These are phyloP conservation scores for Scophthalmus maximus DNA, from an alignment of 2,113 vertebrate genomes.

Conservation along the genomic window DNA sequence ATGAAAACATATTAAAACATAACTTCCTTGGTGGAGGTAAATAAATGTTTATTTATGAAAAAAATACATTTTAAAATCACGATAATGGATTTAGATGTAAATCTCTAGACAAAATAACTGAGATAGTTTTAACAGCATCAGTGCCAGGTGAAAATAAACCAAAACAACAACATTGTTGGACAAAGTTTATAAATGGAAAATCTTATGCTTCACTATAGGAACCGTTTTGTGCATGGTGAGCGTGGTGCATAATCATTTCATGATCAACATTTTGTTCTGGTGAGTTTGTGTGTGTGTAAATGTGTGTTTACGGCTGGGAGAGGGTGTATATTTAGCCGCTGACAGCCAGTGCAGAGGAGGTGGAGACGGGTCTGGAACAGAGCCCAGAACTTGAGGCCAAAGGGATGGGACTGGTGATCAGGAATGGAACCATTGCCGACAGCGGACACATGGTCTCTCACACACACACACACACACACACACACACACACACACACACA, in stretches of 20 bases:
- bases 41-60: background rate
- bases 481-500: slow-evolving; percentile 12
- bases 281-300: background rate
- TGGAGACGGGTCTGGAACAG: slow-evolving; percentile 71
- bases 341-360: slow-evolving; percentile 78
- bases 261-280: slow-evolving; percentile 23
- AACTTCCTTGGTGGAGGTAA: background rate
- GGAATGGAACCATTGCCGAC: slow-evolving; percentile 48
- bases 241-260: slow-evolving; percentile 19
- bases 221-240: slow-evolving; percentile 19
- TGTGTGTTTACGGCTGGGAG: slow-evolving; percentile 35
- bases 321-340: slow-evolving; percentile 75
- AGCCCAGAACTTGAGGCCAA: slow-evolving; percentile 71
- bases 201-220: too few relatives aligned
- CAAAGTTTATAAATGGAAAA: background rate
- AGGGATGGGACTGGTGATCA: slow-evolving; percentile 55
- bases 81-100: background rate
- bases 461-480: too few relatives aligned
- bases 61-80: background rate
- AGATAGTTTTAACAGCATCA: background rate
- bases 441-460: slow-evolving; percentile 57
- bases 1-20: too few relatives aligned
- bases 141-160: background rate
- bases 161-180: background rate
- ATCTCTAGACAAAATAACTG: background rate